Conservation (phyloP, 2,888 invertebrate species). For the Caenorhabditis sp. region DNA sequence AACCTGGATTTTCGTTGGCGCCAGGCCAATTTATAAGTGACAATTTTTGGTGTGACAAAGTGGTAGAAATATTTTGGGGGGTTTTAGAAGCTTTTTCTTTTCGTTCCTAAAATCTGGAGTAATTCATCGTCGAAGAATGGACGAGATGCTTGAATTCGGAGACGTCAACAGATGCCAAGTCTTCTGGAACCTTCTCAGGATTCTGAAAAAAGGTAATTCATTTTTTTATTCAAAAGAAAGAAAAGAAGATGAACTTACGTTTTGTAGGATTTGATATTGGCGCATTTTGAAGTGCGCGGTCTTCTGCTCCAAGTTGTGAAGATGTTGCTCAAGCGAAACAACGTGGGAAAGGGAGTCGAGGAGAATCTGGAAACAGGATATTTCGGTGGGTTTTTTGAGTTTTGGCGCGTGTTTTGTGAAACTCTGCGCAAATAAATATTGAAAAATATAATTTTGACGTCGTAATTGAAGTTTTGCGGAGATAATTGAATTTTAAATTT, state of each 20-base stretch:
- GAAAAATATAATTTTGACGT: too few relatives aligned
- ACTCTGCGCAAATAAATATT: too few relatives aligned
- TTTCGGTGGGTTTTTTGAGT: too few relatives aligned
- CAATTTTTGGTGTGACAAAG: too few relatives aligned
- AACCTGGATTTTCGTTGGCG: too few relatives aligned
- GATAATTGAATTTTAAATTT: too few relatives aligned
- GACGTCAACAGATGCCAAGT: constrained; percentile 29
- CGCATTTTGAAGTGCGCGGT: constrained; percentile 20
- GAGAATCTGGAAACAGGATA: constrained; percentile 12
- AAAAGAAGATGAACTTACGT: not conserved
- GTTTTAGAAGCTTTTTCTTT: too few relatives aligned
- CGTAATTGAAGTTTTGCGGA: too few relatives aligned
- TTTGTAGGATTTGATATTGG: not conserved
- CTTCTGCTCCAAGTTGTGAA: constrained; percentile 20
- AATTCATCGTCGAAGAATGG: constrained; percentile 2
- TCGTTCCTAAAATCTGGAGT: not conserved
- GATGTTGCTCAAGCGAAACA: constrained; percentile 28
- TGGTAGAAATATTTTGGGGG: too few relatives aligned
- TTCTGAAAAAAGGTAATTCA: not conserved
- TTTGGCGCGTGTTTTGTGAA: too few relatives aligned
- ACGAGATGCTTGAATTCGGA: constrained; percentile 35
- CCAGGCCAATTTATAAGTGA: too few relatives aligned
- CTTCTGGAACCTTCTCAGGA: constrained; percentile 23
- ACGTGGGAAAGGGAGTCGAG: constrained; percentile 30
- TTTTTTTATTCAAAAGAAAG: not conserved